Evolutionary conservation across 2,797 vertebrate genomes (phyloP), one percentile per base, ranked within the genome.

Genomic region (Pangasius macronema): DNA sequence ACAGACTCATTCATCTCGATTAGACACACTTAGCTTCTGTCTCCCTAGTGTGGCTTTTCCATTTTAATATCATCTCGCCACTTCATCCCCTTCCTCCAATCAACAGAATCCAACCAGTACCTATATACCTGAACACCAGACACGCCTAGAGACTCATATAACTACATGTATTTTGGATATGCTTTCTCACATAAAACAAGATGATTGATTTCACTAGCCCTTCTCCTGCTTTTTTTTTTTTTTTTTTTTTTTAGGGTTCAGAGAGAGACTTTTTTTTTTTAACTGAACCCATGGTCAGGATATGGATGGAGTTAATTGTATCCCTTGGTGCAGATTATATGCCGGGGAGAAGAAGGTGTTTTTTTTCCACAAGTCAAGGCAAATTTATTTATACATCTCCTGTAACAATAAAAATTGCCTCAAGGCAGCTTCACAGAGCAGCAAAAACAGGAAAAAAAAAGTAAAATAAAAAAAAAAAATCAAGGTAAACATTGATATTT

Each of bases 1-100:
- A 93, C 88, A 91, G 68, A 86, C 91, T 92, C 89, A 94, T 95
- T 95, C 91, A 94, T 95, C 94, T 94, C 93, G 91, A 95, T 95
- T 94, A 95, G 91, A 94, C 90, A 91, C 92, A 92, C 89, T 92
- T 90, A 91, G 87, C 91, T 90, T 88, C 87, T 88, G 85, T 65
- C 85, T 89, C 89, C 84, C 88, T 91, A 84, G 85, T 87, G 59
- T 86, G 80, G 75, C 83, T 90, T 90, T 90, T 92, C 88, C 87
- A 90, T 91, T 92, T 91, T 86, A 91, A 91, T 91, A 91, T 90
- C 86, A 89, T 86, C 76, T 84, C 73, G 86, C 90, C 70, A 65
- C 75, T 86, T 77, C 81, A 77, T 86, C 79, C 89, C 85, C 51
- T 27, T 86, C 84, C 53, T 87, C 70, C 76, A 63, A 67, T 88